Conservation (phyloP, 2,888 invertebrate genomes). For the Apamea epomidion region DNA sequence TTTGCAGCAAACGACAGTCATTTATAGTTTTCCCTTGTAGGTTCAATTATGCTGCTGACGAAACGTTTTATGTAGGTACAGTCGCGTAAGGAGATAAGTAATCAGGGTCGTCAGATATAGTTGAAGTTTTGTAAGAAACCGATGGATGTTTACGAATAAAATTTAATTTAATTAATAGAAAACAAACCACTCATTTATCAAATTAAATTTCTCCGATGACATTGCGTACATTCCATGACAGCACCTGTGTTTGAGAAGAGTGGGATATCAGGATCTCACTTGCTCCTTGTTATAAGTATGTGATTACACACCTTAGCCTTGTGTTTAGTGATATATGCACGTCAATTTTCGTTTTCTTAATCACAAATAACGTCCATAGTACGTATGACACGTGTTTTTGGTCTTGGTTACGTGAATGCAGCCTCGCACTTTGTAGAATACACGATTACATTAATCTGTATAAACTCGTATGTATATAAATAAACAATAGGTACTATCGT, state of each 20-base stretch:
- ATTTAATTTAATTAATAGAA: too few species aligned
- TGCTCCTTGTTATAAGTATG: background rate
- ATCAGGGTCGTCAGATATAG: too few species aligned
- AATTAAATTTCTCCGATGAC: too few species aligned
- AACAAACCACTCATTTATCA: too few species aligned
- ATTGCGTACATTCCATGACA: background rate
- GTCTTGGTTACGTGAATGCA: constrained; percentile 1
- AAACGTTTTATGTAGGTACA: background rate
- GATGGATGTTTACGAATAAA: too few species aligned
- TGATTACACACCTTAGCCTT: background rate
- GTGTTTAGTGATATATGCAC: background rate
- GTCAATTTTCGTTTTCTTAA: background rate
- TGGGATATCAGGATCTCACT: background rate
- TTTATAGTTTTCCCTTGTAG: background rate
- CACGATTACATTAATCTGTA: background rate
- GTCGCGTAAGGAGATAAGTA: too few species aligned
- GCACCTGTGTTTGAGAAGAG: background rate
- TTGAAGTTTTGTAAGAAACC: too few species aligned
- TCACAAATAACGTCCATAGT: background rate
- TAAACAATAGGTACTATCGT: background rate
- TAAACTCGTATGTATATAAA: background rate
- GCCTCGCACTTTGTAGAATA: background rate
- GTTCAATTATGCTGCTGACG: background rate
- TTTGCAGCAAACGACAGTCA: background rate
- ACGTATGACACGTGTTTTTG: background rate